Evolutionary conservation across 2,888 invertebrate species (phyloP).

Genomic region (Acheta domesticus): DNA sequence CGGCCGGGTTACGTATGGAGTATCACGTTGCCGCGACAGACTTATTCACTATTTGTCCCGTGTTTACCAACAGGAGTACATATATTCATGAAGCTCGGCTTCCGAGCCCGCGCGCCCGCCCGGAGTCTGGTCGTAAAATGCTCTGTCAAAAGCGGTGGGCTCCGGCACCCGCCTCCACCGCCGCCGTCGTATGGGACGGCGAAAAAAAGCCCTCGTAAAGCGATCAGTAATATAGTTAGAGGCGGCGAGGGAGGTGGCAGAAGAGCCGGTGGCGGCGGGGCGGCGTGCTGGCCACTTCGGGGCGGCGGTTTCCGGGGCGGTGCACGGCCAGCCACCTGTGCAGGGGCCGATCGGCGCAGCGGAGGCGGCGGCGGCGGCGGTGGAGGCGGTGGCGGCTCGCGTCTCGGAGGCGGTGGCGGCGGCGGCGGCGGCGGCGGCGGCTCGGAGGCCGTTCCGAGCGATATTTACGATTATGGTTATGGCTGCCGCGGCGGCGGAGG

Average conservation of each 20-base stretch:
- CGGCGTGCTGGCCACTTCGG: background rate
- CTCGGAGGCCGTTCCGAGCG: background rate
- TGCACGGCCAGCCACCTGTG: background rate
- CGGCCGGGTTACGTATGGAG: background rate
- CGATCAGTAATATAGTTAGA: slow-evolving; percentile 10
- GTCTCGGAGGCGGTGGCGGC: background rate
- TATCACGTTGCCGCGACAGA: slow-evolving; percentile 1
- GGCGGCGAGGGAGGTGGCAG: background rate
- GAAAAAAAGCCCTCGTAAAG: slow-evolving; percentile 8
- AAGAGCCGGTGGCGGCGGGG: background rate
- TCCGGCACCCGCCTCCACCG: background rate
- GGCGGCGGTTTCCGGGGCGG: background rate
- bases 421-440: background rate
- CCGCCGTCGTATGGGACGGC: background rate
- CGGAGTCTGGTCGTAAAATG: background rate
- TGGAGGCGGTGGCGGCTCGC: background rate
- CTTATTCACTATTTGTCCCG: slow-evolving; percentile 18
- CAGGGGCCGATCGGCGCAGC: background rate
- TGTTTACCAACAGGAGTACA: slow-evolving; percentile 18
- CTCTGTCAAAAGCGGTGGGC: background rate
- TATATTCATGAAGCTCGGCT: background rate
- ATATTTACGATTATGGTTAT: slow-evolving; percentile 18
- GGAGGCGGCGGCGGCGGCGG: background rate
- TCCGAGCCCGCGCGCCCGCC: background rate
- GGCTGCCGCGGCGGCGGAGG: slow-evolving; percentile 1